A percentile compares a stretch with the other conserved stretches of the same genome.
Conservation (phyloP, 2,113 vertebrate genomes). For the Heterochromis multidens region DNA sequence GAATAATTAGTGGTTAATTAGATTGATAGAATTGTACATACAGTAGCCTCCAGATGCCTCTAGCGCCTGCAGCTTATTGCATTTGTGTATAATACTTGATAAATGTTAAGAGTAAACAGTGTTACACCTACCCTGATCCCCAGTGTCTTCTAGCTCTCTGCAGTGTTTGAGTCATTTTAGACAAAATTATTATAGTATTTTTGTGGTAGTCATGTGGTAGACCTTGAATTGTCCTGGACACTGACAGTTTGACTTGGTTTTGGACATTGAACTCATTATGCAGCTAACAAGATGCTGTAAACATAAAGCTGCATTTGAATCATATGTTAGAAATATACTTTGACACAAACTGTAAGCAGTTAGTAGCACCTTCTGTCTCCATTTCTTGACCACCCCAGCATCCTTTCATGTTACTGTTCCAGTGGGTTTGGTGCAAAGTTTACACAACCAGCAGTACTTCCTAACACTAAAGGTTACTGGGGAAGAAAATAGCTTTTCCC, state of each 20-base stretch:
- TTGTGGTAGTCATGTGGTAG: not conserved
- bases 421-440: not conserved
- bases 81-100: not conserved
- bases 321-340: not conserved
- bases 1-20: not conserved
- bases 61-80: not conserved
- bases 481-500: slow-evolving; percentile 60
- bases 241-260: not conserved
- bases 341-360: not conserved
- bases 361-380: not conserved
- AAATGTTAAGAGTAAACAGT: slow-evolving; percentile 25
- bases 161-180: not conserved
- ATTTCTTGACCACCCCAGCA: not conserved
- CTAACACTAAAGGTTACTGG: slow-evolving; percentile 1
- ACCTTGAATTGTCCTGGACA: not conserved
- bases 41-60: no score
- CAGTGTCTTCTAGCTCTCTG: not conserved
- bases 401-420: not conserved
- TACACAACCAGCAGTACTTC: slow-evolving; percentile 5
- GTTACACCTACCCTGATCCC: not conserved
- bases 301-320: not conserved
- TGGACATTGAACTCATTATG: not conserved
- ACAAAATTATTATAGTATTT: not conserved
- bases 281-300: not conserved
- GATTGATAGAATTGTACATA: not conserved